Evolutionary conservation across 2,888 invertebrate species (phyloP).

Genomic region (Crossocerus cetratus): DNA sequence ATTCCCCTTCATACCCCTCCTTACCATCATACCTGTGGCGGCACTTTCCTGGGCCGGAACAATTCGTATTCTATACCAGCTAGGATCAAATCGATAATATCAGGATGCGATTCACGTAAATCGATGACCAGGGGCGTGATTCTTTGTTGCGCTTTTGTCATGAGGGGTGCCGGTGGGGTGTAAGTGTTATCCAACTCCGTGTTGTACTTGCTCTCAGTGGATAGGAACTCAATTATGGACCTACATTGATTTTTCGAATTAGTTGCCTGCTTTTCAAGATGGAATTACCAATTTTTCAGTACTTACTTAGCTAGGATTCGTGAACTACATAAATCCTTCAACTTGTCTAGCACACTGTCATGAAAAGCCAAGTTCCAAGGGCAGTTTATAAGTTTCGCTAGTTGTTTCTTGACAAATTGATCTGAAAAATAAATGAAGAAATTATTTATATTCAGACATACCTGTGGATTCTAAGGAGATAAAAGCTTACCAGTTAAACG

Average conservation of each 20-base stretch:
- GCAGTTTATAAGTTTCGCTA: slow-evolving; percentile 54
- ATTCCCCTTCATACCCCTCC: too few relatives aligned
- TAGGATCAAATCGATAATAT: slow-evolving; percentile 55
- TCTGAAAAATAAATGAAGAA: slow-evolving; percentile 55
- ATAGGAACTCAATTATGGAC: slow-evolving; percentile 60
- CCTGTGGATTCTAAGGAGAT: neutral
- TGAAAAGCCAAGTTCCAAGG: slow-evolving; percentile 63
- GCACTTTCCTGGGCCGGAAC: slow-evolving; percentile 51
- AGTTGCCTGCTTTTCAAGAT: too few relatives aligned
- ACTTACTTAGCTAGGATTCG: slow-evolving; percentile 64
- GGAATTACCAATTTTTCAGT: slow-evolving; percentile 1
- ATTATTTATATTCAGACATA: too few relatives aligned
- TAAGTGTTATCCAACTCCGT: slow-evolving; percentile 71
- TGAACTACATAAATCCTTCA: slow-evolving; percentile 47
- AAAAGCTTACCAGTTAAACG: slow-evolving; percentile 14
- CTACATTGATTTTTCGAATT: slow-evolving; percentile 42
- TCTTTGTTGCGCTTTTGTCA: slow-evolving; percentile 76
- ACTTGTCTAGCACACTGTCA: slow-evolving; percentile 51
- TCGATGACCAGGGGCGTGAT: slow-evolving; percentile 73
- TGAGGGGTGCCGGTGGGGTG: slow-evolving; percentile 77
- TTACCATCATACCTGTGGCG: too few relatives aligned
- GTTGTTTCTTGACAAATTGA: slow-evolving; percentile 54
- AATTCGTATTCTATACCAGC: slow-evolving; percentile 65
- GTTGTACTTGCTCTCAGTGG: slow-evolving; percentile 44
- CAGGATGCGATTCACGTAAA: slow-evolving; percentile 67